Percentiles rank a stretch among this genome's conserved stretches.
Conservation (phyloP, 2,797 vertebrate genomes). For the Pantherophis alleghaniensis region DNA sequence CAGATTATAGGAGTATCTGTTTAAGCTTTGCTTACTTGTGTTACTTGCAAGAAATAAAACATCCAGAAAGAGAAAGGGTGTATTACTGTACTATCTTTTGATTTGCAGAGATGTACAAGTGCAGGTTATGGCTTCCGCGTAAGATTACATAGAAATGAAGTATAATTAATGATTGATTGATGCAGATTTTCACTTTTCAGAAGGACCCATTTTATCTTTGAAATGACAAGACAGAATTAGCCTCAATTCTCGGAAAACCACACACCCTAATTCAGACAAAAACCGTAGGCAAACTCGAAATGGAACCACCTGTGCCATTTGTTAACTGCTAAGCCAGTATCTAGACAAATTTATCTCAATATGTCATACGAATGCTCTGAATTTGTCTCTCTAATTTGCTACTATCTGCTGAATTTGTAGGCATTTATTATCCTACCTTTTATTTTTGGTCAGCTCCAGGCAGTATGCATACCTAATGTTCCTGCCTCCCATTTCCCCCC, state of each 20-base stretch:
- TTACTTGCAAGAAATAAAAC: neutral
- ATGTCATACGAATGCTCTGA: neutral
- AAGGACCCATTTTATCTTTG: neutral
- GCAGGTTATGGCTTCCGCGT: neutral
- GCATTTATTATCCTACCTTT: neutral
- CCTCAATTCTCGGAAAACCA: neutral
- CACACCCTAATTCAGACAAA: neutral
- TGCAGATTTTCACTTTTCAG: neutral
- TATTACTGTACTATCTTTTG: neutral
- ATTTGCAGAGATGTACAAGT: neutral
- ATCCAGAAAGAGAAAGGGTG: neutral
- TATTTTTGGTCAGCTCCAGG: neutral
- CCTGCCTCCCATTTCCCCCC: neutral
- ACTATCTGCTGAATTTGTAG: too few species aligned
- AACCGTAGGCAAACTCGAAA: neutral
- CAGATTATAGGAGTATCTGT: conserved; percentile 20
- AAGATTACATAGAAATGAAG: neutral
- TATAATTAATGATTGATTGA: neutral
- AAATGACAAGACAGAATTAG: neutral
- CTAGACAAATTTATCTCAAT: neutral
- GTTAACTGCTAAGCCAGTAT: neutral
- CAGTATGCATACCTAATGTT: neutral
- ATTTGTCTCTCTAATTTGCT: neutral
- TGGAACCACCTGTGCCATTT: neutral
- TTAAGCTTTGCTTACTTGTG: conserved; percentile 1